Base-by-base conservation (phyloP, 2,797 vertebrate species). In the Coendou prehensilis region DNA sequence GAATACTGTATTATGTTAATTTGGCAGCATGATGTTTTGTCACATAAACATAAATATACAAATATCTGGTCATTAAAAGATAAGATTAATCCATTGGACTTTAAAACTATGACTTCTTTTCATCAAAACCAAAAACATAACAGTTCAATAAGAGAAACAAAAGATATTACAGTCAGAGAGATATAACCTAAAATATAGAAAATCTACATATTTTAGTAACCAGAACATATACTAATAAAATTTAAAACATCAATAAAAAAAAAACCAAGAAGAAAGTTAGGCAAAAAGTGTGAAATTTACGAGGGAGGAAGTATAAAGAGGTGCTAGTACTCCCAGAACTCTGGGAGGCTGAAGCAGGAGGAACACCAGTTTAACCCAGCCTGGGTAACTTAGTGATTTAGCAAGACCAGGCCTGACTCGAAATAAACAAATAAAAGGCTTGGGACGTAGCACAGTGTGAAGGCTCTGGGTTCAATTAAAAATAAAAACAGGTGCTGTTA, bases 61-160 rank as follows among this genome's bases (percentile, higher is more conserved):
- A 79, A 89, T 87, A 79, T 59, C 47, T 87, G 64, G n/a, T 92
- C 57, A 92, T 92, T 71, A 97, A 94, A 79, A 87, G 73, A 84
- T 64, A 93, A 83, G n/a, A 94, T 82, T 52, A 86, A 80, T 61
- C 22, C 22, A 75, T 33, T 54, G 94, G 41, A 87, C 59, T 89
- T 93, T 92, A 96, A 88, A 94, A 63, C 87, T 84, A 78, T 78
- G 92, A 76, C 7, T 94, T 93, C 79, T 93, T 61, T 63, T 91
- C 57, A 97, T 37, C 30, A 22, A 85, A 93, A 86, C 17, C 54
- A 83, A n/a, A 87, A 52, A 3, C 37, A 91, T 64, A 59, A 52
- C 14, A 47, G 41, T 20, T 8, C 28, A 76, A 71, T 28, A 80
- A 75, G 9, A 61, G 37, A 22, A 50, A 45, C 87, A 67, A 95